Percentiles rank a stretch among this genome's conserved stretches.
These are phyloP conservation scores for Escarpia spicata DNA, from an alignment of 2,888 invertebrate species.

Conservation along the genomic window DNA sequence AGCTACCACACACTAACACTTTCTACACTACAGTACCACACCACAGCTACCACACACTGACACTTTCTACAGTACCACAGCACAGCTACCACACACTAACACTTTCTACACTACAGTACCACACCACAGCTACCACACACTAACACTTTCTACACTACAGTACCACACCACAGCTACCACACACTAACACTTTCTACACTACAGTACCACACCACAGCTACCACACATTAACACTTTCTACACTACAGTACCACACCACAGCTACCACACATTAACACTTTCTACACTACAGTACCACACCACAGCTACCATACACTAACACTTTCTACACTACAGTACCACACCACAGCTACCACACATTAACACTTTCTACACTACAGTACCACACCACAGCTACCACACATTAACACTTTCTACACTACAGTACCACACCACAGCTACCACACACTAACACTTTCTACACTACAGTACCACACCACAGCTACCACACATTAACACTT, in stretches of 20 bases:
- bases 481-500: not conserved
- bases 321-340: not conserved
- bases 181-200: not conserved
- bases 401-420: too few species aligned
- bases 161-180: not conserved
- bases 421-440: too few species aligned
- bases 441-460: too few species aligned
- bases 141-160: not conserved
- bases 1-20: not conserved
- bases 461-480: not conserved
- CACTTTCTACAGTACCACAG: not conserved
- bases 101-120: not conserved
- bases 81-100: not conserved
- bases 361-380: not conserved
- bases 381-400: too few species aligned
- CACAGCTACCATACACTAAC: not conserved
- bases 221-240: not conserved
- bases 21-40: not conserved
- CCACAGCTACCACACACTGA: not conserved
- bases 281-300: not conserved
- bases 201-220: not conserved
- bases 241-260: not conserved
- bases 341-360: not conserved
- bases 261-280: not conserved
- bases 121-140: not conserved